A percentile compares a stretch with the other conserved stretches of the same genome.
These are phyloP conservation scores for Halictus ligatus DNA, from an alignment of 2,888 invertebrate species.

Conservation along the genomic window DNA sequence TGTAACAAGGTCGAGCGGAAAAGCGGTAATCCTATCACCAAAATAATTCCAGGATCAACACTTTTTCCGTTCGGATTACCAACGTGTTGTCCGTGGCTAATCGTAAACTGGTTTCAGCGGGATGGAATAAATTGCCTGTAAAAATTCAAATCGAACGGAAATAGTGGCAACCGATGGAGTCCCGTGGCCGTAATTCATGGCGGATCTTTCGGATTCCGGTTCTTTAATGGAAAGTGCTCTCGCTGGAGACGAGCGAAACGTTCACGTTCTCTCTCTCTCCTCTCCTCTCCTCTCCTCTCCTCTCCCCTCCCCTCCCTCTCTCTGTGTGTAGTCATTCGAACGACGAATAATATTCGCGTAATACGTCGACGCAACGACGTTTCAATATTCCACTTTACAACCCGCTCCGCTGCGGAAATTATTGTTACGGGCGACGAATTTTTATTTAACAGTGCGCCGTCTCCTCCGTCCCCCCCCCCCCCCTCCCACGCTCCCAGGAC, in stretches of 20 bases:
- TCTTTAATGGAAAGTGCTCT: conserved; percentile 5
- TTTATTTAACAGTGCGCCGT: not conserved
- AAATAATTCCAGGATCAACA: conserved; percentile 11
- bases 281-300: too few relatives aligned
- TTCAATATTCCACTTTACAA: conserved; percentile 6
- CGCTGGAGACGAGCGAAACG: not conserved
- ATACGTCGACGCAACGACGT: not conserved
- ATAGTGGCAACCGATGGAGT: conserved; percentile 47
- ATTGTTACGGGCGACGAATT: conserved; percentile 1
- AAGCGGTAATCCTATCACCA: not conserved
- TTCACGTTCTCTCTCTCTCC: not conserved
- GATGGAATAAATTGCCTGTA: conserved; percentile 59
- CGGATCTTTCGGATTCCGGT: conserved; percentile 15
- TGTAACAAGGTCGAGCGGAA: not conserved
- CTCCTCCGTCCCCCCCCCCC: not conserved
- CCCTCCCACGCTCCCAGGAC: not conserved
- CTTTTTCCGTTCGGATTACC: not conserved
- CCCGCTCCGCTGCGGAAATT: not conserved
- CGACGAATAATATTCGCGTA: conserved; percentile 1
- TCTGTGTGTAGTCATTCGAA: not conserved
- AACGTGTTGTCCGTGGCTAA: not conserved
- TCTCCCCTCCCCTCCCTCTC: not conserved
- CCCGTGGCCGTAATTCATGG: conserved; percentile 55
- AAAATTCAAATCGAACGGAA: conserved; percentile 60
- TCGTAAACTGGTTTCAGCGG: conserved; percentile 27